Evolutionary conservation across 2,113 vertebrate genomes (phyloP), one percentile per base, ranked within the genome.

Genomic region (Bujurquina vittata): DNA sequence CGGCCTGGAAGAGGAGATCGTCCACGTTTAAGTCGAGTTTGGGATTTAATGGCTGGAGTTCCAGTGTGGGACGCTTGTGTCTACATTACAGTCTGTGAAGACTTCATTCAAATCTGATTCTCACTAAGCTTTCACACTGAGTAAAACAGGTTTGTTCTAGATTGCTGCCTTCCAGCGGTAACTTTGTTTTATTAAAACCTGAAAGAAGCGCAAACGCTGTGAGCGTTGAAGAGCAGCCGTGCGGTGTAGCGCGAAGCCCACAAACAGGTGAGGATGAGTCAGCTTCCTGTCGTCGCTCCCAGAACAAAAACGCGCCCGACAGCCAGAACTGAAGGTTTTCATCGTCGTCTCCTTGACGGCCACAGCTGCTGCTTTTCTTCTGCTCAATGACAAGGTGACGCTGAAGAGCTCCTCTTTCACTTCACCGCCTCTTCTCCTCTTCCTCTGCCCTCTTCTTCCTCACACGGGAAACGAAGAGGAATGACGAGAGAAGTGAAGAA

Each of bases 351-450:
- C 85, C 61, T 83, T 84, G 56, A 84, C 49, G 75, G 12, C 3
- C 14, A 15, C 80, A 79, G 80, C 80, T 83, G 85, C 54, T 37
- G 81, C 40, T 77, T 77, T 72, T 69, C 31, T 65, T 49, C 55
- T 54, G 43, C 35, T 69, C 29, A 56, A 35, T 55, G 35, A 60
- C 75, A 77, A 77, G 65, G 67, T 81, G 67, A 54, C 2, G 55
- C 67, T 59, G 55, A 72, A 49, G 37, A 60, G 63, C 55, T 18
- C 18, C 62, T 72, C 78, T 55, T 61, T 69, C 57, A 62, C 43
- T 26, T 57, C 15, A 15, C 11, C 7, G 26, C 49, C 57, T 12
- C 52, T 67, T 59, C 31, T 22, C 14, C 12, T 26, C 57, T 7
- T 23, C 67, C n/a, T 20, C 54, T 6, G 22, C n/a, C 37, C 59